These are phyloP conservation scores for Conger conger DNA, from an alignment of 2,113 vertebrate species.

Conservation along the genomic window DNA sequence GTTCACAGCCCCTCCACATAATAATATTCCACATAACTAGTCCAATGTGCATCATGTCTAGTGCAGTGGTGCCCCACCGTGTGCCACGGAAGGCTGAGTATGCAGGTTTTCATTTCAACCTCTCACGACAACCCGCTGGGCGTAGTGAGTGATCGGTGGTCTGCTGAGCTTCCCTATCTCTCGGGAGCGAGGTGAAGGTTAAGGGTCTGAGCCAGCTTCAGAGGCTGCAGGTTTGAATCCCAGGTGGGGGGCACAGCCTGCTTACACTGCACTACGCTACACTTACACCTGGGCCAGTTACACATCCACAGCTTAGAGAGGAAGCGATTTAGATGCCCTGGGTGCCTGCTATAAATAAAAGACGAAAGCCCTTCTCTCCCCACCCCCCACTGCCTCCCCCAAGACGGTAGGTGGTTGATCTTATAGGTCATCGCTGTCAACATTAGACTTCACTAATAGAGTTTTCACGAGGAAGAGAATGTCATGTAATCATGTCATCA, in stretches of 20 bases:
- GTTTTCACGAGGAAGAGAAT: background rate
- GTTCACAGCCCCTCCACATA: too few species aligned
- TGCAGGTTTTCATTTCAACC: too few species aligned
- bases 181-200: too few species aligned
- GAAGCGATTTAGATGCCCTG: background rate
- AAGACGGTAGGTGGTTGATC: background rate
- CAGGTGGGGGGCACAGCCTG: background rate
- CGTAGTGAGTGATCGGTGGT: too few species aligned
- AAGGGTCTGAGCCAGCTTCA: background rate
- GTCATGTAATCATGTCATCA: background rate
- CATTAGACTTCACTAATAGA: background rate
- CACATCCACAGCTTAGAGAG: background rate
- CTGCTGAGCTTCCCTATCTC: too few species aligned
- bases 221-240: background rate
- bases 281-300: background rate
- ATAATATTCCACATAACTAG: too few species aligned
- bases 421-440: background rate
- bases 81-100: too few species aligned
- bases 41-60: too few species aligned
- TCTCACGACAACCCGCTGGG: too few species aligned
- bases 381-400: background rate
- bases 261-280: too few species aligned
- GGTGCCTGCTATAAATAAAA: background rate
- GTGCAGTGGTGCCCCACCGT: too few species aligned
- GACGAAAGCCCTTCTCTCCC: background rate